Evolutionary conservation across 2,888 invertebrate species (phyloP).

Genomic region (Lymantria monacha): DNA sequence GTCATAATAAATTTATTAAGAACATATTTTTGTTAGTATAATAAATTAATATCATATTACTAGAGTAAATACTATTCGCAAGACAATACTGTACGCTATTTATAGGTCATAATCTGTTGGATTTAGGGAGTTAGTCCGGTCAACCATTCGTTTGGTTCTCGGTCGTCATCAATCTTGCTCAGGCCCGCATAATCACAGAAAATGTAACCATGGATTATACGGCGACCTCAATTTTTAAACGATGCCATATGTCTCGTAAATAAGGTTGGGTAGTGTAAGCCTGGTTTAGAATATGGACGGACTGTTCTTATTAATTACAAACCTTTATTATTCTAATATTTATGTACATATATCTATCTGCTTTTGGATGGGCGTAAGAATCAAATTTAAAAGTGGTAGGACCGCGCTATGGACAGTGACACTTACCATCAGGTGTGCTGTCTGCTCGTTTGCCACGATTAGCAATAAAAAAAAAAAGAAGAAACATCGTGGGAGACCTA

Average conservation of each 20-base stretch:
- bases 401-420: too few species aligned
- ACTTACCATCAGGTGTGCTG: too few species aligned
- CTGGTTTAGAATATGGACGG: neutral
- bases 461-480: too few species aligned
- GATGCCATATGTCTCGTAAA: constrained; percentile 40
- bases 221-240: constrained; percentile 65
- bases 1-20: too few species aligned
- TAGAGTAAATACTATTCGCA: constrained; percentile 26
- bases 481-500: too few species aligned
- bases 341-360: too few species aligned
- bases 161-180: constrained; percentile 75
- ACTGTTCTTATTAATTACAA: too few species aligned
- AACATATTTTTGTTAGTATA: neutral
- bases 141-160: constrained; percentile 41
- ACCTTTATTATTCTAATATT: too few species aligned
- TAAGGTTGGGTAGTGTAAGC: neutral
- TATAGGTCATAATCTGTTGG: constrained; percentile 66
- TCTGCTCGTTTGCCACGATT: too few species aligned
- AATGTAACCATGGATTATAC: constrained; percentile 69
- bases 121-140: constrained; percentile 54
- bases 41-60: neutral
- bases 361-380: too few species aligned
- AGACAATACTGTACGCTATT: constrained; percentile 61
- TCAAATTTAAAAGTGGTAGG: too few species aligned
- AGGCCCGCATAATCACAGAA: constrained; percentile 74